Evolutionary conservation across 1,140 invertebrate genomes (phyloP).

Genomic region (Drosophila triauraria): DNA sequence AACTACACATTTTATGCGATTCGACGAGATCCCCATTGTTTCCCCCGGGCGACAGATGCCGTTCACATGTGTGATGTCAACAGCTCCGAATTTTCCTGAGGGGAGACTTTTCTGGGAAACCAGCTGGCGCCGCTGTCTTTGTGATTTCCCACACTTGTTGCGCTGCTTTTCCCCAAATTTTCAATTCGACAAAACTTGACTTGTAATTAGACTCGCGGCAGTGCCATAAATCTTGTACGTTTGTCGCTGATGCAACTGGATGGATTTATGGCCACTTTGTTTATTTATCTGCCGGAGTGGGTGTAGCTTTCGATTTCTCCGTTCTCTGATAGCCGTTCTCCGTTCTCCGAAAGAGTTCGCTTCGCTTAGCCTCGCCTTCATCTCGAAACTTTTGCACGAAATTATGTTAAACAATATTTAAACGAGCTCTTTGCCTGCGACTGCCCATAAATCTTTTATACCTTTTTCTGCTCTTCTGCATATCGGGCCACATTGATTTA

Average conservation of each 20-base stretch:
- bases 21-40: not conserved
- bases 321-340: not conserved
- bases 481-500: slow-evolving; percentile 81
- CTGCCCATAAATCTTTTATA: slow-evolving; percentile 78
- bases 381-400: slow-evolving; percentile 48
- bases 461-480: slow-evolving; percentile 78
- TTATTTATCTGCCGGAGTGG: slow-evolving; percentile 56
- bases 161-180: slow-evolving; percentile 25
- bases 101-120: slow-evolving; percentile 56
- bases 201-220: slow-evolving; percentile 78
- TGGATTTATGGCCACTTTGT: slow-evolving; percentile 68
- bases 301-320: slow-evolving; percentile 18
- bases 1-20: slow-evolving; percentile 3
- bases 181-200: slow-evolving; percentile 74
- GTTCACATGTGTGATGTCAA: slow-evolving; percentile 32
- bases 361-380: not conserved
- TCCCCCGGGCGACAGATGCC: slow-evolving; percentile 19
- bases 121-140: slow-evolving; percentile 57
- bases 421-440: slow-evolving; percentile 29
- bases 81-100: slow-evolving; percentile 10
- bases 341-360: slow-evolving; percentile 33
- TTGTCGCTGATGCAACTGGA: slow-evolving; percentile 66
- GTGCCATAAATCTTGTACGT: slow-evolving; percentile 64
- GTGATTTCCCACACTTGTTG: slow-evolving; percentile 77
- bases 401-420: slow-evolving; percentile 75